Conservation (phyloP, 2,113 vertebrate genomes). For the Tamias sibiricus region DNA sequence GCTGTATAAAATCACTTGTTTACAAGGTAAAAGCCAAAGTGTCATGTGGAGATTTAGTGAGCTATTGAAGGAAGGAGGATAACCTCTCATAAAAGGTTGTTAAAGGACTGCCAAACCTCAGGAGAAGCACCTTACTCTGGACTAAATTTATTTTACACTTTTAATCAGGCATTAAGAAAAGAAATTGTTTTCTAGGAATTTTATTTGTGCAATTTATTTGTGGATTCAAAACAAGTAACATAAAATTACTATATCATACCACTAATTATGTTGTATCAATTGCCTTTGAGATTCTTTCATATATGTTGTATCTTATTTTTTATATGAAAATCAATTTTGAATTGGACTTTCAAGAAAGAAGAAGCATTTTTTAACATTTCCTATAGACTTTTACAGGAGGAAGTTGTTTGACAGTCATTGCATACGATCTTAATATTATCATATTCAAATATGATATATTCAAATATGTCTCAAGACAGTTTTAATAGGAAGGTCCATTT, state of each 20-base stretch:
- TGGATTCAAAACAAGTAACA: neutral
- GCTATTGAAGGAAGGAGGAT: neutral
- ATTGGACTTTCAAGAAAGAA: neutral
- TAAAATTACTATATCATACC: neutral
- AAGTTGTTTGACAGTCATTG: neutral
- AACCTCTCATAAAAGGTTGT: neutral
- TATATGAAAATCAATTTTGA: neutral
- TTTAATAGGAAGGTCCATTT: neutral
- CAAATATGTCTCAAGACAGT: no score
- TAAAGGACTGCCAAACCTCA: neutral
- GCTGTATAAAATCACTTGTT: neutral
- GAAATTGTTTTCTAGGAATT: neutral
- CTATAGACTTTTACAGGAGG: neutral
- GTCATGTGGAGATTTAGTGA: neutral
- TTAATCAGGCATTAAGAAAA: neutral
- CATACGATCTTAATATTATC: neutral
- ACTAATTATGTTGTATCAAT: neutral
- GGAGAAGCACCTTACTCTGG: neutral
- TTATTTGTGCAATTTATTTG: no score
- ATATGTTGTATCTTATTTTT: neutral
- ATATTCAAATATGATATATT: neutral
- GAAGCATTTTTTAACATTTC: neutral
- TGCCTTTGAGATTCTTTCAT: neutral
- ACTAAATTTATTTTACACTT: neutral
- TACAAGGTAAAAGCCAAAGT: neutral